Base-by-base conservation (phyloP, 2,888 invertebrate genomes). In the Apodemia duryi region DNA sequence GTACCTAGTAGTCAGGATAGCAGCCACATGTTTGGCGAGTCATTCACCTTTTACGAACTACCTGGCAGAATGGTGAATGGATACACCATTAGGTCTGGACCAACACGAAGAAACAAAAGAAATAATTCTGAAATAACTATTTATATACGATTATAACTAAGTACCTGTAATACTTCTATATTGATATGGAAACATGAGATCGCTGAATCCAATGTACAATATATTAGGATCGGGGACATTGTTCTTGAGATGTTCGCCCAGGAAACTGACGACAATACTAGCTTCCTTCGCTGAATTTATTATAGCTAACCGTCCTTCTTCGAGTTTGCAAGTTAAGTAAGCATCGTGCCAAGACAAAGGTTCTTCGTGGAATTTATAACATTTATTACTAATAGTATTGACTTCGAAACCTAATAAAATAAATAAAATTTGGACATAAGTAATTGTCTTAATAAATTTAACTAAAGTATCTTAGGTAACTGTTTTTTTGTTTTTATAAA, bases 281-380 rank as follows among this genome's bases (percentile, higher is more conserved):
- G 84, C 82, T 74, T 84, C 84, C 68, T 80, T 78, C 6, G 77
- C 70, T 3, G 82, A 79, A 63, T 80, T 83, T 60, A 82, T 76
- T 49, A 84, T 77, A 6, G 78, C 78, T 29, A 84, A 70, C n/a
- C 75, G 73, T 6, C 76, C 80, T 72, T 82, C 77, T 69, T 83
- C 82, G 10, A 76, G 71, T 51, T 73, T 74, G 66, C 83, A 84
- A 41, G 77, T 73, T 61, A 80, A 69, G 65, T 80, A 83, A 2
- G 84, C 82, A 38, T 83, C 83, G 51, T 80, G 77, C 84, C 83
- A 84, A 32, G 78, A 74, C 28, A 82, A 67, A 2, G 84, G 83
- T 65, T 83, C 82, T 1, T 63, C 54, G 66, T 83, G 83, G 63
- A 80, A 79, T 62, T 84, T 84, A 68, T 83, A 83, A 67, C 84